A percentile compares a stretch with the other conserved stretches of the same genome.
phyloP scores from a whole-genome alignment of 1,140 invertebrate genomes.

The Argopecten irradians region DNA sequence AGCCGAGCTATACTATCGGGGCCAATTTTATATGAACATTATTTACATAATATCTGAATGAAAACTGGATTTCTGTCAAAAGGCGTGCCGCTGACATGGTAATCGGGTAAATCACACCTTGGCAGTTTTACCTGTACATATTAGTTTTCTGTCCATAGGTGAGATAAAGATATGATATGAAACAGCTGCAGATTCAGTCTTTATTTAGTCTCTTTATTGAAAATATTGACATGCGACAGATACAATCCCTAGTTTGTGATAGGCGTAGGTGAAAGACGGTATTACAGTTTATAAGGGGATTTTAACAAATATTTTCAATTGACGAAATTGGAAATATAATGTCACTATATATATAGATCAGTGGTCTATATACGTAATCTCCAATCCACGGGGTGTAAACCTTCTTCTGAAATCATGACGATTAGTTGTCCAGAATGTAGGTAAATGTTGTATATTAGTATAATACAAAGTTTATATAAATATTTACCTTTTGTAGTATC shows the following conservation, averaged over 20 bases:
- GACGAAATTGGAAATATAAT: no score
- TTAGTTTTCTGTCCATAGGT: conserved; percentile 3
- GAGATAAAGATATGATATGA: not conserved
- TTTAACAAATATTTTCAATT: not conserved
- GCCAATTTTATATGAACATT: not conserved
- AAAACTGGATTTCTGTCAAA: not conserved
- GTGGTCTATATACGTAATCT: not conserved
- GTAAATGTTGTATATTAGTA: no score
- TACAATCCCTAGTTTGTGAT: not conserved
- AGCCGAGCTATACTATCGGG: not conserved
- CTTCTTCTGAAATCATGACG: not conserved
- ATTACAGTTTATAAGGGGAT: not conserved
- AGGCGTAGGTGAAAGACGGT: not conserved
- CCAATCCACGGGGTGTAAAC: not conserved
- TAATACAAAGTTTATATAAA: not conserved
- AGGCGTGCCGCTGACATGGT: not conserved
- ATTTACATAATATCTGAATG: not conserved
- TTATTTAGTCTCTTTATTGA: no score
- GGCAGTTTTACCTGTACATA: not conserved
- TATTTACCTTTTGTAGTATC: no score
- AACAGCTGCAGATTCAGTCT: not conserved
- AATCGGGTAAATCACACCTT: not conserved
- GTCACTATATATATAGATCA: no score
- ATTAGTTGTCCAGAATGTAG: not conserved
- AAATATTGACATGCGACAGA: no score